A percentile compares a stretch with the other conserved stretches of the same genome.
These are phyloP conservation scores for Pteromalus puparum DNA, from an alignment of 1,140 invertebrate species.

Conservation along the genomic window DNA sequence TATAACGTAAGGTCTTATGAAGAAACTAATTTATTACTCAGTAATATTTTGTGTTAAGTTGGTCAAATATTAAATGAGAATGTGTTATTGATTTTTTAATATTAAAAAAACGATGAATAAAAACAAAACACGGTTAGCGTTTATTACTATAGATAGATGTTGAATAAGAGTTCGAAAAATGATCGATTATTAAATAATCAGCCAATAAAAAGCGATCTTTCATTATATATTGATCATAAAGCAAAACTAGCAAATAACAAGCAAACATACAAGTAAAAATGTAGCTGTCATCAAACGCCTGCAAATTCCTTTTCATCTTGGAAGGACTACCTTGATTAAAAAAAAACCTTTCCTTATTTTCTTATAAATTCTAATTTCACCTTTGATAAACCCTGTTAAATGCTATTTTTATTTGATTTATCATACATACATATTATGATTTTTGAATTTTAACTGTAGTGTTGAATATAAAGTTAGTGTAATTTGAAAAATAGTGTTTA, in stretches of 20 bases:
- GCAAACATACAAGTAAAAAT: constrained; percentile 38
- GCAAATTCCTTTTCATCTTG: constrained; percentile 35
- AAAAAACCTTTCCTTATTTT: constrained; percentile 35
- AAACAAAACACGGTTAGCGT: constrained; percentile 3
- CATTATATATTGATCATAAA: constrained; percentile 8
- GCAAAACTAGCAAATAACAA: constrained; percentile 23
- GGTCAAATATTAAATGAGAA: not conserved
- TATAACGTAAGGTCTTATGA: constrained; percentile 35
- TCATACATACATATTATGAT: not conserved
- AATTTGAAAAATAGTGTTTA: not conserved
- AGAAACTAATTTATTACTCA: constrained; percentile 22
- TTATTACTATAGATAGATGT: constrained; percentile 16
- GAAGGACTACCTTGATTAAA: constrained; percentile 44
- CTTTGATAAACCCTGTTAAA: constrained; percentile 10
- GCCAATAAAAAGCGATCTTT: not conserved
- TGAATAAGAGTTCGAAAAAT: not conserved
- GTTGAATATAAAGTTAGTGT: not conserved
- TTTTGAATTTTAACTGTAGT: not conserved
- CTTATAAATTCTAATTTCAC: constrained; percentile 15
- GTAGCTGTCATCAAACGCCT: constrained; percentile 34
- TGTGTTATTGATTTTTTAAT: constrained; percentile 17
- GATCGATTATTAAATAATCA: not conserved
- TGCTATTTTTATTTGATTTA: not conserved
- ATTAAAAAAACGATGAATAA: constrained; percentile 36
- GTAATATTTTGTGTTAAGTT: constrained; percentile 1